Evolutionary conservation across 2,888 invertebrate genomes (phyloP).

Genomic region (Stenchaetothrips biformis): DNA sequence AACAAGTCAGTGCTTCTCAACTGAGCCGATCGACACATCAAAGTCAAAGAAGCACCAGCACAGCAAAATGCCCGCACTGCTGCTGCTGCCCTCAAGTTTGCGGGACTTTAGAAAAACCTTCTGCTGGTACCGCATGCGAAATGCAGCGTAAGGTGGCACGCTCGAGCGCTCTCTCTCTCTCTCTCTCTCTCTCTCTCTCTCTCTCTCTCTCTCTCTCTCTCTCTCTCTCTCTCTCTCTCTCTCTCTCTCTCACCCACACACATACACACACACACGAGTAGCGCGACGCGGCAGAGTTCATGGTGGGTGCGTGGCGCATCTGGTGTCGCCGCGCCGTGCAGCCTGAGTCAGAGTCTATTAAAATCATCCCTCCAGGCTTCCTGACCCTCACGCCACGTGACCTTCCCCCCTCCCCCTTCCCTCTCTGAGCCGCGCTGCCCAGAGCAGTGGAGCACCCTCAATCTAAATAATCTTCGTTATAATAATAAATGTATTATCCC

Average conservation of each 20-base stretch:
- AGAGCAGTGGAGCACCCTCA: background rate
- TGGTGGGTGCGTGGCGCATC: background rate
- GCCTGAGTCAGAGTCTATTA: conserved; percentile 19
- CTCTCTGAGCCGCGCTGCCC: background rate
- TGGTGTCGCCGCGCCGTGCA: background rate
- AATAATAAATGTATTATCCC: conserved; percentile 25
- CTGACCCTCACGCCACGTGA: conserved; percentile 19
- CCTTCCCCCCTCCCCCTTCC: background rate
- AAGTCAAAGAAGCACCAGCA: too few species aligned
- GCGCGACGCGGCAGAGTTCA: too few species aligned
- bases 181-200: background rate
- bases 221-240: background rate
- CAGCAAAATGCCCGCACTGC: too few species aligned
- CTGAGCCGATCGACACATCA: too few species aligned
- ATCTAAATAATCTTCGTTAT: conserved; percentile 24
- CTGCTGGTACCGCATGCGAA: too few species aligned
- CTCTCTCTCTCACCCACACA: too few species aligned
- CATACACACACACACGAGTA: background rate
- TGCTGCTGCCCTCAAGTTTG: too few species aligned
- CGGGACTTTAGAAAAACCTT: too few species aligned
- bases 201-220: background rate
- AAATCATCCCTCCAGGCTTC: background rate
- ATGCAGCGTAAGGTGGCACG: too few species aligned
- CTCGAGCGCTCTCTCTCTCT: background rate
- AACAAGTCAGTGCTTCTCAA: too few species aligned